A percentile compares a stretch with the other conserved stretches of the same genome.
Conservation (phyloP, 2,888 invertebrate genomes). For the Nysson spinosus region DNA sequence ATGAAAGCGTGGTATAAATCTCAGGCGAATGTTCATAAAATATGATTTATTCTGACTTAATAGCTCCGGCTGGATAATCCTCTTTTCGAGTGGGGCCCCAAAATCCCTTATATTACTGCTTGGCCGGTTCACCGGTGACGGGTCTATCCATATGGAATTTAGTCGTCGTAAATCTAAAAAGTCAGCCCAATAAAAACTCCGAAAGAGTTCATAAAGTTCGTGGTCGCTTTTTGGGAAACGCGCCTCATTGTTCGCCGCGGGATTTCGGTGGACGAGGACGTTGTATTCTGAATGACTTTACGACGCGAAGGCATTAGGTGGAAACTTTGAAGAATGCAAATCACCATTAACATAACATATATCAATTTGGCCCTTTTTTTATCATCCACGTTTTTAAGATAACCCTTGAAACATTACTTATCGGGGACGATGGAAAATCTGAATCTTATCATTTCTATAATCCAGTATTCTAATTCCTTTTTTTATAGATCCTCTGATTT, state of each 20-base stretch:
- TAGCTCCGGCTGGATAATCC: constrained; percentile 19
- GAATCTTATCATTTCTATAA: no score
- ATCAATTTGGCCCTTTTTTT: no score
- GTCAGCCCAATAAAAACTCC: constrained; percentile 21
- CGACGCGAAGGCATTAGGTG: no score
- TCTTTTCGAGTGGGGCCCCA: neutral
- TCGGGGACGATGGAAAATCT: no score
- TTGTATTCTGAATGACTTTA: constrained; percentile 12
- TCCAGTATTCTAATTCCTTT: no score
- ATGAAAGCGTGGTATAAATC: no score
- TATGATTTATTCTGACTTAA: constrained; percentile 36
- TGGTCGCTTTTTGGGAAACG: constrained; percentile 18
- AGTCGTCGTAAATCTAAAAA: constrained; percentile 7
- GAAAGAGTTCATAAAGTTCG: constrained; percentile 36
- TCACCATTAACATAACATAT: no score
- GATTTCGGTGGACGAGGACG: constrained; percentile 2
- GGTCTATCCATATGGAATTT: constrained; percentile 38
- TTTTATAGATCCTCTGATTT: no score
- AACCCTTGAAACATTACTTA: no score
- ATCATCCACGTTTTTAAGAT: no score
- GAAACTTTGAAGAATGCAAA: no score
- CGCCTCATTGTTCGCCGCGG: neutral
- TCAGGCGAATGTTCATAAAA: constrained; percentile 17
- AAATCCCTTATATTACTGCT: constrained; percentile 34
- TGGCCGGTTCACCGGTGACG: constrained; percentile 29